These are phyloP conservation scores for Malacoctenus gilli DNA, from an alignment of 2,797 vertebrate species.

Conservation along the genomic window DNA sequence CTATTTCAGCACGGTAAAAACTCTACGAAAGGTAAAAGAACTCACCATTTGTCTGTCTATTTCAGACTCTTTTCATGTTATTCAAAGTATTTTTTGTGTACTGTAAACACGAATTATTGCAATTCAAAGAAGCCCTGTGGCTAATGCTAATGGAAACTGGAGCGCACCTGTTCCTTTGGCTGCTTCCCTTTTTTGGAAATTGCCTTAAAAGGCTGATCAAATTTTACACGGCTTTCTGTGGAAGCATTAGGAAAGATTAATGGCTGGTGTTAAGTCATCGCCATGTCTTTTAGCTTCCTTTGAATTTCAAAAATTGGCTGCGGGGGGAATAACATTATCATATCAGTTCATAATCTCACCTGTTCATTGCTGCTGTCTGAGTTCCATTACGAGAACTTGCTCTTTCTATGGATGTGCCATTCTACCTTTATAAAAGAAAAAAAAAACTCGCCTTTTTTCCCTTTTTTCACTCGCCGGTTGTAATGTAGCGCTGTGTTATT, in stretches of 20 bases:
- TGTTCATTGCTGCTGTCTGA: conserved; percentile 44
- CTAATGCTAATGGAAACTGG: background rate
- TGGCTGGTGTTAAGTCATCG: conserved; percentile 52
- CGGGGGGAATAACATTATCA: conserved; percentile 54
- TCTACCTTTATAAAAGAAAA: conserved; percentile 56
- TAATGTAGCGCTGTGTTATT: conserved; percentile 65
- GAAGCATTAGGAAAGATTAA: conserved; percentile 61
- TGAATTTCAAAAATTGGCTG: conserved; percentile 55
- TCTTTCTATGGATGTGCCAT: conserved; percentile 31
- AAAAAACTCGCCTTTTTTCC: conserved; percentile 4
- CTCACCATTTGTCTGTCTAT: no score
- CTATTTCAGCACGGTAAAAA: no score
- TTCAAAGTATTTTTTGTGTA: no score
- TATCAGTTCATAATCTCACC: conserved; percentile 52
- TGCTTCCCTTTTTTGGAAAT: conserved; percentile 11
- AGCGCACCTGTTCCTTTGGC: conserved; percentile 5
- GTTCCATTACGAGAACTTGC: conserved; percentile 45
- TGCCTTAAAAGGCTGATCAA: conserved; percentile 20
- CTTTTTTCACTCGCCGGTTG: conserved; percentile 29
- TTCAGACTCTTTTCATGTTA: no score
- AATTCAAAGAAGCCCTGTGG: no score
- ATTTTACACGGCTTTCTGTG: conserved; percentile 25
- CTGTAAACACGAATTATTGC: no score
- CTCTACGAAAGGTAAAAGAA: no score
- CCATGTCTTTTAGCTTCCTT: conserved; percentile 46